A percentile compares a stretch with the other conserved stretches of the same genome.
These are phyloP conservation scores for Beris morrisii DNA, from an alignment of 2,888 invertebrate genomes.

Conservation along the genomic window DNA sequence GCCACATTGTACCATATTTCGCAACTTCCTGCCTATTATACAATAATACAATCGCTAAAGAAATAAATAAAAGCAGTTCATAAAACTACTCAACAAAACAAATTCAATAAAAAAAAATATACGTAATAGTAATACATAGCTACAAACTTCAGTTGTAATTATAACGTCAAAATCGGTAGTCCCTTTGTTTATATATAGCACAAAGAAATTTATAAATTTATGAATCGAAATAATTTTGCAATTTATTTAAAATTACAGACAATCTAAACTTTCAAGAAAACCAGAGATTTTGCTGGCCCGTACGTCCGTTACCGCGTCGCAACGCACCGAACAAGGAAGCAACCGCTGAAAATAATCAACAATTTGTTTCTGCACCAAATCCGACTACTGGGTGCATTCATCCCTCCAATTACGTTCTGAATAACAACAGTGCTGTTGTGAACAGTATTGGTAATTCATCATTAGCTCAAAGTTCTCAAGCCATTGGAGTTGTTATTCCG, in stretches of 20 bases:
- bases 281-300: constrained; percentile 54
- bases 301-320: constrained; percentile 52
- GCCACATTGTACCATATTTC: no score
- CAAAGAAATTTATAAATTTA: no score
- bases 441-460: constrained; percentile 33
- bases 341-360: constrained; percentile 18
- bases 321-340: constrained; percentile 36
- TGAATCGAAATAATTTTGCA: no score
- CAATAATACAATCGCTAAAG: no score
- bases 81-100: no score
- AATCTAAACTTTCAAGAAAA: constrained; percentile 48
- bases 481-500: constrained; percentile 51
- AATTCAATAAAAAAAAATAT: no score
- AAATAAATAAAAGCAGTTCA: no score
- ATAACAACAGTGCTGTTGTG: constrained; percentile 34
- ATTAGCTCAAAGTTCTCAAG: constrained; percentile 33
- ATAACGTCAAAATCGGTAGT: no score
- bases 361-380: constrained; percentile 6
- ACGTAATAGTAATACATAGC: no score
- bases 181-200: no score
- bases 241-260: constrained; percentile 38
- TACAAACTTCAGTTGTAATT: no score
- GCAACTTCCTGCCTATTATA: no score
- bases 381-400: constrained; percentile 38
- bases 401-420: constrained; percentile 31